phyloP scores from a whole-genome alignment of 2,113 vertebrate species.

The Cariama cristata region DNA sequence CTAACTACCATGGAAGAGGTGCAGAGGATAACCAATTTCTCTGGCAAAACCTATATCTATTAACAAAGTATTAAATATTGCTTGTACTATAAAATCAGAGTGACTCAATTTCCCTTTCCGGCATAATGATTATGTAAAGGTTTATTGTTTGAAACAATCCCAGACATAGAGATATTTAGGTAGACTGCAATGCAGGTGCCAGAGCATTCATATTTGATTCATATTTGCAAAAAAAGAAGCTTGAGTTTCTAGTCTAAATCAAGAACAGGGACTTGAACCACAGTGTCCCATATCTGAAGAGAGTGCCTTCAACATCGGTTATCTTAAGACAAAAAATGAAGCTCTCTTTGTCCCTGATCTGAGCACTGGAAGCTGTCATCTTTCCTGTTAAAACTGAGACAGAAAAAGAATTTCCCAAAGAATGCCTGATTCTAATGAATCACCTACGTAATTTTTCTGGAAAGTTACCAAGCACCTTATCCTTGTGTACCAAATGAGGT shows the following conservation, averaged over 20 bases:
- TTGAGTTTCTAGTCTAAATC: neutral
- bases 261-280: neutral
- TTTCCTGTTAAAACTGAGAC: neutral
- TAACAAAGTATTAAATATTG: neutral
- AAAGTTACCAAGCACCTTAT: neutral
- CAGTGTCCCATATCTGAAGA: neutral
- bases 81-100: neutral
- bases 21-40: neutral
- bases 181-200: neutral
- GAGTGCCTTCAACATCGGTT: rapidly evolving
- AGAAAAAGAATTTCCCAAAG: neutral
- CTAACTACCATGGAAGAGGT: neutral
- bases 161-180: neutral
- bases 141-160: neutral
- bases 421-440: neutral
- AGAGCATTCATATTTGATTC: neutral
- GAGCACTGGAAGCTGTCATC: neutral
- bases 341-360: neutral
- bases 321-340: neutral
- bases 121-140: neutral
- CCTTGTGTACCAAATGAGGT: neutral
- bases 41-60: neutral
- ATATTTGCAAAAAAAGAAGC: neutral
- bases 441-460: neutral
- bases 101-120: neutral